Evolutionary conservation across 2,888 invertebrate genomes (phyloP).

Genomic region (Galerucella calmariensis): DNA sequence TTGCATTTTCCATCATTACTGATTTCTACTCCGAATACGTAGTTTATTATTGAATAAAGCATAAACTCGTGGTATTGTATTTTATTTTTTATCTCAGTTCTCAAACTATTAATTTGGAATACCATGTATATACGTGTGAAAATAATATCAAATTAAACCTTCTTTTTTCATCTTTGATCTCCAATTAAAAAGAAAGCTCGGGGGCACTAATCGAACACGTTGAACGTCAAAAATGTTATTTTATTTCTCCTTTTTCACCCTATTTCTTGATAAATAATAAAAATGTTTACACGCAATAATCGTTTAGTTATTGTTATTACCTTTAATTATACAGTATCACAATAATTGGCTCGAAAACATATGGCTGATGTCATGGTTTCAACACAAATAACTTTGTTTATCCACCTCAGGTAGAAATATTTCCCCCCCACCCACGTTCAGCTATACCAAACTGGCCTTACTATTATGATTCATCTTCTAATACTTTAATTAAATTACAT

Average conservation of each 20-base stretch:
- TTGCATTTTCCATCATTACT: too few species aligned
- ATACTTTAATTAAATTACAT: background rate
- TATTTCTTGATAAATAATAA: background rate
- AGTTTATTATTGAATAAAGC: too few species aligned
- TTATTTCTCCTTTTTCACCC: background rate
- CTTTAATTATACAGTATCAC: conserved; percentile 12
- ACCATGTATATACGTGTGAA: too few species aligned
- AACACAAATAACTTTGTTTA: conserved; percentile 12
- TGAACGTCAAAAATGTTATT: too few species aligned
- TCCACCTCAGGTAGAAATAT: conserved; percentile 16
- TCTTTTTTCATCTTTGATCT: too few species aligned
- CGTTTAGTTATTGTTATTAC: conserved; percentile 5
- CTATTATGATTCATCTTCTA: background rate
- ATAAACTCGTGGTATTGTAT: too few species aligned
- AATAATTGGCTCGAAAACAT: conserved; percentile 14
- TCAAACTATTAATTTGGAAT: too few species aligned
- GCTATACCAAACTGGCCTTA: background rate
- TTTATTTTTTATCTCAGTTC: too few species aligned
- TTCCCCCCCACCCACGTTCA: conserved; percentile 3
- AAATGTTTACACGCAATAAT: conserved; percentile 8
- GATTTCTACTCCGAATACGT: too few species aligned
- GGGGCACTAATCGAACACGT: too few species aligned
- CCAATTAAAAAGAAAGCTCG: too few species aligned
- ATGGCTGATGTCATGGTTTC: conserved; percentile 23
- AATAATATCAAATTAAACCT: too few species aligned